Percentiles rank a stretch among this genome's conserved stretches.
phyloP scores from a whole-genome alignment of 2,797 vertebrate genomes.

The Cyprinella venusta region DNA sequence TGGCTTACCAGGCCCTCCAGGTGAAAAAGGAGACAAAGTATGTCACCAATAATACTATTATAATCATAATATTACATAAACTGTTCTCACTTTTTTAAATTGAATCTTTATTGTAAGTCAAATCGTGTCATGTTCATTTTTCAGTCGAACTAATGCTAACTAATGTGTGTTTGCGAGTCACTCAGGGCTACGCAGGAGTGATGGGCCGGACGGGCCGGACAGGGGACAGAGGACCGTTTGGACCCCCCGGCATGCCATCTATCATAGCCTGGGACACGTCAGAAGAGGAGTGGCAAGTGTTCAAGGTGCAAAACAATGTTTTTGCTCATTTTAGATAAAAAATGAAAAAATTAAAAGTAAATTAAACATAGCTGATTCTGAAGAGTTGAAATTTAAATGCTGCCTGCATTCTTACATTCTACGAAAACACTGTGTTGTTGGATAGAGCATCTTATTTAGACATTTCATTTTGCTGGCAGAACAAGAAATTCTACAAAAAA shows the following conservation, averaged over 20 bases:
- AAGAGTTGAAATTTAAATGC: background rate
- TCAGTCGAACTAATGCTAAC: background rate
- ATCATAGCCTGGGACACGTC: slow-evolving; percentile 76
- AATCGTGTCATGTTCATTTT: background rate
- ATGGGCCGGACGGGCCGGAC: slow-evolving; percentile 76
- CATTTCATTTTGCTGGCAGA: slow-evolving; percentile 65
- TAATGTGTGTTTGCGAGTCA: slow-evolving; percentile 19
- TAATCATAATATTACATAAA: background rate
- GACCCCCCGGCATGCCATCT: slow-evolving; percentile 77
- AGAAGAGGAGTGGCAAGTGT: slow-evolving; percentile 79
- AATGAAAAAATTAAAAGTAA: no score
- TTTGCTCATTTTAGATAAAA: background rate
- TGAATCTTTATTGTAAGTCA: background rate
- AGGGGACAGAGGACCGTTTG: slow-evolving; percentile 73
- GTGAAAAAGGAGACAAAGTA: slow-evolving; percentile 81
- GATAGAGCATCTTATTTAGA: background rate
- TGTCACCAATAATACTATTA: slow-evolving; percentile 25
- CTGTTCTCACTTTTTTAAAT: background rate
- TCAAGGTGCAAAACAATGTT: slow-evolving; percentile 70
- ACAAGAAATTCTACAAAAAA: slow-evolving; percentile 77
- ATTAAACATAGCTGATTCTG: background rate
- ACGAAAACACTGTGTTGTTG: background rate
- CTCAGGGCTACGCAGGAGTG: slow-evolving; percentile 75
- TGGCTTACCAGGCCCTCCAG: slow-evolving; percentile 71
- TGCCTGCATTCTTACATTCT: background rate